Conservation (phyloP, 1,140 invertebrate genomes). For the Drosophila lini region DNA sequence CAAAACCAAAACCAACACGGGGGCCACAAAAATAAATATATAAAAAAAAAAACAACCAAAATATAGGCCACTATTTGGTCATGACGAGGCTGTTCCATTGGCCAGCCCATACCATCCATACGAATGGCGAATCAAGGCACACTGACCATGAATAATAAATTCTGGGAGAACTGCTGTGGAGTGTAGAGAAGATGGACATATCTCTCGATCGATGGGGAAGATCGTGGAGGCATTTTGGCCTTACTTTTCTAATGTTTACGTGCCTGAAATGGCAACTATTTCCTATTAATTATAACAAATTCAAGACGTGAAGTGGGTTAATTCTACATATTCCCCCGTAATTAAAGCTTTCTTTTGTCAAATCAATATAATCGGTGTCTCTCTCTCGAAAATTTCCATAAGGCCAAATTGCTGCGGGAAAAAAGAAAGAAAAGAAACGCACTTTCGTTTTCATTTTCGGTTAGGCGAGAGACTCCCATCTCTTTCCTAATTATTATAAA, state of each 20-base stretch:
- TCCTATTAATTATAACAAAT: not conserved
- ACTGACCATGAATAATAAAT: conserved; percentile 34
- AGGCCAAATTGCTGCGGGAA: conserved; percentile 12
- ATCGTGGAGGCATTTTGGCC: conserved; percentile 7
- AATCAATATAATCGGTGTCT: conserved; percentile 24
- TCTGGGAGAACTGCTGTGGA: not conserved
- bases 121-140: conserved; percentile 24
- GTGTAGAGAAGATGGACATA: conserved; percentile 5
- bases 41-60: conserved; percentile 16
- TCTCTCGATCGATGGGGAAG: not conserved
- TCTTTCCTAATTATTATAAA: conserved; percentile 71
- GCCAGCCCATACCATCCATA: conserved; percentile 8
- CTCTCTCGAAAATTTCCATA: conserved; percentile 6
- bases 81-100: conserved; percentile 52
- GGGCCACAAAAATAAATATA: conserved; percentile 18
- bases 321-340: conserved; percentile 4
- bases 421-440: conserved; percentile 49
- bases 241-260: conserved; percentile 17
- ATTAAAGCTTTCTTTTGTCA: conserved; percentile 36
- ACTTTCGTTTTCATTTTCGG: conserved; percentile 67
- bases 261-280: conserved; percentile 21
- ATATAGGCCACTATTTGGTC: conserved; percentile 58
- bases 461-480: conserved; percentile 15
- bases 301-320: conserved; percentile 6
- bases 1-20: conserved; percentile 27